A percentile compares a stretch with the other conserved stretches of the same genome.
These are phyloP conservation scores for Phyllotreta striolata DNA, from an alignment of 2,888 invertebrate species.

Conservation along the genomic window DNA sequence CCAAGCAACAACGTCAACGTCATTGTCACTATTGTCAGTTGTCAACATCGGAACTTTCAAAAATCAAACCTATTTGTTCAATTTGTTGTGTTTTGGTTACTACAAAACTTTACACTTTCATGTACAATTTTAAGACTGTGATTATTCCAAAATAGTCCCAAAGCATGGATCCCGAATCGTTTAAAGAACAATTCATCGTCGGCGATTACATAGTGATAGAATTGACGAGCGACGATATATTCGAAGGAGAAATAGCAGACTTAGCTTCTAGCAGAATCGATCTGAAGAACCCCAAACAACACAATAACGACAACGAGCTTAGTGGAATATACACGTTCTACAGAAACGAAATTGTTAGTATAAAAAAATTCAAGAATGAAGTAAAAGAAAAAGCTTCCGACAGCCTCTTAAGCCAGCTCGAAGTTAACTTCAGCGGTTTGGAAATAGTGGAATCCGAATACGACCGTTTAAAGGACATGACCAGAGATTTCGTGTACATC, in stretches of 20 bases:
- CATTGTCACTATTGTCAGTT: too few species aligned
- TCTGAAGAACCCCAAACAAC: conserved; percentile 39
- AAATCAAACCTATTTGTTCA: too few species aligned
- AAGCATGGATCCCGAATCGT: conserved; percentile 33
- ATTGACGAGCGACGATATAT: conserved; percentile 40
- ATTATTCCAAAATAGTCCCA: not conserved
- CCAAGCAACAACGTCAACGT: too few species aligned
- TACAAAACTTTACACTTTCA: not conserved
- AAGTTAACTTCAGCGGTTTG: conserved; percentile 26
- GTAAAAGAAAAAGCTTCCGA: conserved; percentile 21
- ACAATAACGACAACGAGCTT: conserved; percentile 43
- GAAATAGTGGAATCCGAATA: conserved; percentile 44
- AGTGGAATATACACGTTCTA: conserved; percentile 42
- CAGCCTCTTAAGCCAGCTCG: too few species aligned
- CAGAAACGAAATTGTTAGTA: conserved; percentile 41
- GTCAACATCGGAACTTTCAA: too few species aligned
- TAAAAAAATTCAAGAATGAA: conserved; percentile 36
- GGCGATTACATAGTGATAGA: conserved; percentile 43
- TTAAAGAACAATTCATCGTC: conserved; percentile 34
- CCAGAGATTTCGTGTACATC: conserved; percentile 37
- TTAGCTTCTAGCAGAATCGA: conserved; percentile 42
- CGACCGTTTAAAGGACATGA: conserved; percentile 42
- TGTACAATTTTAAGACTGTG: not conserved
- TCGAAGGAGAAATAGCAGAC: conserved; percentile 43
- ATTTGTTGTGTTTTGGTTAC: not conserved